phyloP scores from a whole-genome alignment of 2,888 invertebrate genomes.

The Xylocampa areola region DNA sequence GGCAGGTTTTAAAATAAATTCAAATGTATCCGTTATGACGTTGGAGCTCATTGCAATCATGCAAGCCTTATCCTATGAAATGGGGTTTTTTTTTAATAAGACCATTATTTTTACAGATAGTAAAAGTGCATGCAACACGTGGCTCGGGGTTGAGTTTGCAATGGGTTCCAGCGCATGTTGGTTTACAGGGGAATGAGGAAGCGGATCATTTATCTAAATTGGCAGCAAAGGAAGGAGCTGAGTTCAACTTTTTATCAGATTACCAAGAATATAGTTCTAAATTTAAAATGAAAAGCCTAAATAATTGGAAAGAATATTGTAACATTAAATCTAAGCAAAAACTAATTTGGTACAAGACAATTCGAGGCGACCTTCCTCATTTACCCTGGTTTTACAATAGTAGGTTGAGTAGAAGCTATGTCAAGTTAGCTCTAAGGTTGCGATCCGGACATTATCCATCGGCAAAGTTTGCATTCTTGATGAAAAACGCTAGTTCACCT shows the following conservation, averaged over 20 bases:
- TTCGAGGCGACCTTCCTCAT: slow-evolving; percentile 9
- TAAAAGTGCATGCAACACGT: slow-evolving; percentile 1
- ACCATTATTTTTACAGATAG: slow-evolving; percentile 1
- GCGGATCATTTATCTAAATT: neutral
- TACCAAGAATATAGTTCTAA: no score
- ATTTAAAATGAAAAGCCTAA: no score
- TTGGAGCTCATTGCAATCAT: no score
- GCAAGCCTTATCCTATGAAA: neutral
- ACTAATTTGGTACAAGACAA: slow-evolving; percentile 12
- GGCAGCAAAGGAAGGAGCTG: no score
- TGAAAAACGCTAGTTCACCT: slow-evolving; percentile 4
- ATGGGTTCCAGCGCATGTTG: neutral
- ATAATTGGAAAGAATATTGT: no score
- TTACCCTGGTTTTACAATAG: neutral
- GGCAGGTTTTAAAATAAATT: slow-evolving; percentile 3
- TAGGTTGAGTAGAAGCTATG: no score
- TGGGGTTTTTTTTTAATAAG: neutral
- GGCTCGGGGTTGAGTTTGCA: slow-evolving; percentile 5
- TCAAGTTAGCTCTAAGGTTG: no score
- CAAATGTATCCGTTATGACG: neutral
- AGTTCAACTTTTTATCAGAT: no score
- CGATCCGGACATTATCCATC: slow-evolving; percentile 6
- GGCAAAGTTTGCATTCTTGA: slow-evolving; percentile 2
- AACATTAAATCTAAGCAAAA: slow-evolving; percentile 1
- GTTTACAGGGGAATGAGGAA: neutral